Conservation (phyloP, 2,113 vertebrate species). For the Rutilus rutilus region DNA sequence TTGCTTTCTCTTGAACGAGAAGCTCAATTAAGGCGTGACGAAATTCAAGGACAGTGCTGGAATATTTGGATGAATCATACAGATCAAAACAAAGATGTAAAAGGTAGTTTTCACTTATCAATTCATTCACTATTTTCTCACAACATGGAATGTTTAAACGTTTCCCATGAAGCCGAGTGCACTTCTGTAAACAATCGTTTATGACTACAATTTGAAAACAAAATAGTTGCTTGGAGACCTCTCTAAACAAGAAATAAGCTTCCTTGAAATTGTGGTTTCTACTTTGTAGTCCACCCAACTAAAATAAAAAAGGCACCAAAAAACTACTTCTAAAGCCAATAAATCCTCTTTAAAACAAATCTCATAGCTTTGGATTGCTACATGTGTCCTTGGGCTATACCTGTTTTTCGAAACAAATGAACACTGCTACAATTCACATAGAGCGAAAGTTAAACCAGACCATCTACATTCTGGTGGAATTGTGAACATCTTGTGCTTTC, state of each 20-base stretch:
- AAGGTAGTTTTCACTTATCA: constrained; percentile 23
- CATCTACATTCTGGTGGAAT: constrained; percentile 19
- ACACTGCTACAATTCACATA: constrained; percentile 32
- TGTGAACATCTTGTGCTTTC: constrained; percentile 44
- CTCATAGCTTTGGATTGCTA: constrained; percentile 6
- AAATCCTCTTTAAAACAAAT: constrained; percentile 34
- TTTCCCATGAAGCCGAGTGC: constrained; percentile 18
- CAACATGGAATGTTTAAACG: neutral
- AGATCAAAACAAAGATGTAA: constrained; percentile 14
- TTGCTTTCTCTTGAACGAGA: constrained; percentile 32
- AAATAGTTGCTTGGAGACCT: neutral
- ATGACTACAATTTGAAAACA: constrained; percentile 30
- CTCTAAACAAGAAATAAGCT: constrained; percentile 2
- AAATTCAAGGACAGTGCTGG: constrained; percentile 32
- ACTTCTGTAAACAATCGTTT: constrained; percentile 8
- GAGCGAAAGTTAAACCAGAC: constrained; percentile 46
- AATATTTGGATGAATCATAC: constrained; percentile 35
- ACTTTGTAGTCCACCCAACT: constrained; percentile 10
- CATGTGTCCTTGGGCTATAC: neutral
- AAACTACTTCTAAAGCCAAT: neutral
- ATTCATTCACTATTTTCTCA: constrained; percentile 25
- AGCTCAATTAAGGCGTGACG: constrained; percentile 38
- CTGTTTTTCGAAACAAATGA: constrained; percentile 2
- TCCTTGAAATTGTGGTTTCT: constrained; percentile 7
- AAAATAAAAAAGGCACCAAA: neutral